A percentile compares a stretch with the other conserved stretches of the same genome.
Evolutionary conservation across 2,797 vertebrate species (phyloP).

Genomic region (Poecile montanus): DNA sequence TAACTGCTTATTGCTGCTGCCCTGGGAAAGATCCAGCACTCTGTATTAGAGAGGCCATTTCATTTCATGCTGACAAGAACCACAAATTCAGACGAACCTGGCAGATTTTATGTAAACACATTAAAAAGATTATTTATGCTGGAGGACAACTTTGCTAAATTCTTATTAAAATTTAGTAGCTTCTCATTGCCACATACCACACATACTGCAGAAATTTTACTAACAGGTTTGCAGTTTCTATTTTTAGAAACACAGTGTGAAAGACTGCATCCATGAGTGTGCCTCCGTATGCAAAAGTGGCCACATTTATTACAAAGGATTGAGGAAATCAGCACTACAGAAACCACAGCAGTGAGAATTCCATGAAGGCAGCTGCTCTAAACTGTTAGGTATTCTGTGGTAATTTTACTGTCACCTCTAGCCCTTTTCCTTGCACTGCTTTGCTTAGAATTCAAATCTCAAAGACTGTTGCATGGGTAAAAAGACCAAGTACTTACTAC

Average conservation of each 20-base stretch:
- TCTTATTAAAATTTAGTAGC: not conserved
- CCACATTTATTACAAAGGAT: not conserved
- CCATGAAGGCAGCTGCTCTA: not conserved
- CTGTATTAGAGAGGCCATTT: not conserved
- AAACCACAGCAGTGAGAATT: not conserved
- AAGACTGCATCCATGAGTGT: not conserved
- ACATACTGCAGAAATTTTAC: not conserved
- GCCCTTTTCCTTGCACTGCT: not conserved
- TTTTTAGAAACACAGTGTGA: not conserved
- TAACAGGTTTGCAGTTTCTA: not conserved
- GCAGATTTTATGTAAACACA: not conserved
- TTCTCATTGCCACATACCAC: not conserved
- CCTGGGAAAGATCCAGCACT: not conserved
- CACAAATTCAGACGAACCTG: not conserved
- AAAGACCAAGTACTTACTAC: not conserved
- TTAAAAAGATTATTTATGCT: conserved; percentile 14
- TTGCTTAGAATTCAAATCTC: not conserved
- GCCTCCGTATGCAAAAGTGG: not conserved
- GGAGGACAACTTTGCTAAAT: not conserved
- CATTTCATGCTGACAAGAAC: not conserved
- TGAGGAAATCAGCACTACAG: not conserved
- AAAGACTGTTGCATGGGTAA: not conserved
- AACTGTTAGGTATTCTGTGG: not conserved
- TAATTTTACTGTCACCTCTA: not conserved
- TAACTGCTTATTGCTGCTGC: not conserved